These are phyloP conservation scores for Busseola fusca DNA, from an alignment of 2,888 invertebrate genomes.

Conservation along the genomic window DNA sequence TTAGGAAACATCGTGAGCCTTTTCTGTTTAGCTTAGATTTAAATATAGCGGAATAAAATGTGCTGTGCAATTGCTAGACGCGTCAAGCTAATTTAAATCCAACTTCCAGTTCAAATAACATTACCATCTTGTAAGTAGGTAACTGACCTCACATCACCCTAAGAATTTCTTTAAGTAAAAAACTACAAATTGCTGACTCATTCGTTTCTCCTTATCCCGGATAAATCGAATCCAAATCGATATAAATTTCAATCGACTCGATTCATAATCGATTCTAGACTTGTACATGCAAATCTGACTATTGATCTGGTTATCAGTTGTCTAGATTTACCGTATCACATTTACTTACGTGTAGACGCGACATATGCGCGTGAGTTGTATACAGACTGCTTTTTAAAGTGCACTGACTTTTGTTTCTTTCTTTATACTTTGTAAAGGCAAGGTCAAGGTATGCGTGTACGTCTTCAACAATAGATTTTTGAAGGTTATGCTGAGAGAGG, in stretches of 20 bases:
- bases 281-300: constrained; percentile 51
- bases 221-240: constrained; percentile 10
- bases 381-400: constrained; percentile 45
- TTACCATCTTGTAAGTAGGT: not conserved
- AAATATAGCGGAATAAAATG: not conserved
- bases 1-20: not conserved
- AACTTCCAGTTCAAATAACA: not conserved
- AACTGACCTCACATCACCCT: not conserved
- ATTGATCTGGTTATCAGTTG: constrained; percentile 51
- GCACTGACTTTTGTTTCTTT: constrained; percentile 54
- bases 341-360: constrained; percentile 42
- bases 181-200: not conserved
- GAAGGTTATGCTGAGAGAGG: not conserved
- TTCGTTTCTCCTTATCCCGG: constrained; percentile 4
- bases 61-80: not conserved
- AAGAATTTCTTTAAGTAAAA: not conserved
- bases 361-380: constrained; percentile 46
- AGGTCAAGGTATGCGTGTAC: constrained; percentile 45
- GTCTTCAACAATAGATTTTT: not conserved
- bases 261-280: constrained; percentile 45
- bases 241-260: constrained; percentile 13
- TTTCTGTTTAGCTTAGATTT: not conserved
- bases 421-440: constrained; percentile 22
- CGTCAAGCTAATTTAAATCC: not conserved
- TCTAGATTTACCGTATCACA: constrained; percentile 53